Base-by-base conservation (phyloP, 1,140 invertebrate species). In the Eubasilissa regina region DNA sequence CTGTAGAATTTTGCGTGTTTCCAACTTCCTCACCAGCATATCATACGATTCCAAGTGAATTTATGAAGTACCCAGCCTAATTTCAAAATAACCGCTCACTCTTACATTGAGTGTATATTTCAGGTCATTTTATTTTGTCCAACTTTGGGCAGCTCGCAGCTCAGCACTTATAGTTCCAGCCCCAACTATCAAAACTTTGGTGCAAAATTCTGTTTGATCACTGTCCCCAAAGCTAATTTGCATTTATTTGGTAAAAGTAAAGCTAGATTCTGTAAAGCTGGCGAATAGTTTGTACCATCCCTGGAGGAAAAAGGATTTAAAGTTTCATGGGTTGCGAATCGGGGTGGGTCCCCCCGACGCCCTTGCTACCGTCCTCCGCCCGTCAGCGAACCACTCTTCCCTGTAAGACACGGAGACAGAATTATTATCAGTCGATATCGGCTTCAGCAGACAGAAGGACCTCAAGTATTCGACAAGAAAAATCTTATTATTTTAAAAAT, bases 231-330 rank as follows among this genome's bases (percentile, higher is more conserved):
- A 47, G 44, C 17, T 70, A 45, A 70, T 70, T 70, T 48, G 17
- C 66, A 70, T 70, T 70, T 70, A 70, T 70, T 70, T 70, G 15
- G 44, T 17, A 70, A 48, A 51, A 19, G 17, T 13, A 13, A 13
- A 12, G 48, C 25, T 35, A 12, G 48, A 51, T 13, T 51, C 9
- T 51, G n/a, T 12, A 51, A 51, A 62, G 25, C 25, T 11, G 44
- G 66, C 15, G 25, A 25, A 70, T 48, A 70, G 66, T 70, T 44
- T 47, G 66, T 51, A 15, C 15, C 66, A 25, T 70, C 66, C 66
- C 66, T 48, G 66, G 66, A 70, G 66, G 43, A 70, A 70, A 70
- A 70, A 70, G 66, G 66, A 70, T 70, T 70, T 70, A 70, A 70
- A 70, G n/a, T 70, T 70, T 70, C 44, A 48, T 17, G 47, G 25